Base-by-base conservation (phyloP, 2,113 vertebrate genomes). In the Onychostruthus taczanowskii region DNA sequence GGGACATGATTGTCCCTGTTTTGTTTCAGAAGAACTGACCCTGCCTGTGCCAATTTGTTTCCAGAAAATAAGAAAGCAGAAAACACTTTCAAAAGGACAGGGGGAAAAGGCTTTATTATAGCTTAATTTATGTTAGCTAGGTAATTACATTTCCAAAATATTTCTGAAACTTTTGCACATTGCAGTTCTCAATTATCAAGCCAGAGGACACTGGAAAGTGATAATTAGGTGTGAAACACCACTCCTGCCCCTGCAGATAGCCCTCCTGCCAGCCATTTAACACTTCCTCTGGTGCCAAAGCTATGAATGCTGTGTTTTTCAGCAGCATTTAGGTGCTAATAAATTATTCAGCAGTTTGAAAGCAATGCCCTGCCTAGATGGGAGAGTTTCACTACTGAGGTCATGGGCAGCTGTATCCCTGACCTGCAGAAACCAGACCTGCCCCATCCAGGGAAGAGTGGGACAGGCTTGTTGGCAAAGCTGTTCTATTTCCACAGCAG, bases 141-240 rank as follows among this genome's bases (percentile, higher is more conserved):
- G 64, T 75, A 88, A 95, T 52, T 78, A 59, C 12, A 23, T 86
- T 85, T 93, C 35, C 17, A 77, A 83, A 91, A 50, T 62, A 26
- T 62, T 88, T 92, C 68, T 75, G 76, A 92, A 86, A 86, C 19
- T 39, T 77, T 63, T 94, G 52, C 56, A 37, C 70, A 56, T 39
- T 49, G 35, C 64, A 87, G 28, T 67, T 88, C 68, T 90, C 47
- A 81, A 63, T 84, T 94, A 95, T 75, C 83, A 84, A 89, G 56
- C 61, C 79, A 75, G 79, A 90, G 64, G 88, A 95, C 76, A 78
- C 64, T 68, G 68, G 43, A 52, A 95, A 96, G 93, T 53, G 92
- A 92, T 92, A 95, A 97, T 92, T 80, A 90, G 61, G 85, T 93
- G 93, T 84, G 84, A 96, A 96, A 84, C 68, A 86, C 68, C 26